These are phyloP conservation scores for Nesogale talazaci DNA, from an alignment of 2,113 vertebrate species.

Conservation along the genomic window DNA sequence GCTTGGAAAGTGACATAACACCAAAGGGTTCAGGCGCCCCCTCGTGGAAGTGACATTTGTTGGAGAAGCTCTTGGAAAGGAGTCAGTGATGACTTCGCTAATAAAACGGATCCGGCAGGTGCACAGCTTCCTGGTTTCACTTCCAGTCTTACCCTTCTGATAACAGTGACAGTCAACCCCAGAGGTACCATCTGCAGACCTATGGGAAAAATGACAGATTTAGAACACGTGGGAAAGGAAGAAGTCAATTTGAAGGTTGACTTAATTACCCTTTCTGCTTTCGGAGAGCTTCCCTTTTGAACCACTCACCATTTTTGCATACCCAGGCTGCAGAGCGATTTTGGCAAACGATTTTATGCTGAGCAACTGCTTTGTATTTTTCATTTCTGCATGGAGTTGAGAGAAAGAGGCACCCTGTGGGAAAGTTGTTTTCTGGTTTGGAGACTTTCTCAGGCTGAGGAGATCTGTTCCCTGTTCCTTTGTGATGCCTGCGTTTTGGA, in stretches of 20 bases:
- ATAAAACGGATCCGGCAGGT: constrained; percentile 59
- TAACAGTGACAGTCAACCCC: background rate
- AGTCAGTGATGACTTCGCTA: background rate
- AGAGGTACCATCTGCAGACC: constrained; percentile 51
- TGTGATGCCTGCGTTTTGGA: background rate
- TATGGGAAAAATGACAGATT: constrained; percentile 23
- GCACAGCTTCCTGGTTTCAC: constrained; percentile 64
- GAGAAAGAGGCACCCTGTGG: background rate
- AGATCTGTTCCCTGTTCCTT: background rate
- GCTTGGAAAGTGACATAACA: background rate
- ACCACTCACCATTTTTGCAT: background rate
- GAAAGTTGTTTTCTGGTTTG: constrained; percentile 22
- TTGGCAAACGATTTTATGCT: background rate
- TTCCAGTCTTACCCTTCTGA: constrained; percentile 66
- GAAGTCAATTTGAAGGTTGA: background rate
- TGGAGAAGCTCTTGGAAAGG: background rate
- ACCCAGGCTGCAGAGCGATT: constrained; percentile 24
- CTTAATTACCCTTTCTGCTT: background rate
- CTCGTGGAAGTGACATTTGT: background rate
- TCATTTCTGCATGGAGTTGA: constrained; percentile 52
- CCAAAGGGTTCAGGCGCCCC: background rate
- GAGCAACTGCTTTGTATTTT: constrained; percentile 57
- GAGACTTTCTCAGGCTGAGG: background rate
- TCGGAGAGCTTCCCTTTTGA: constrained; percentile 20
- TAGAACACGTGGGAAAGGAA: constrained; percentile 67